Conservation (phyloP, 2,888 invertebrate genomes). For the Platerodrilus igneus region DNA sequence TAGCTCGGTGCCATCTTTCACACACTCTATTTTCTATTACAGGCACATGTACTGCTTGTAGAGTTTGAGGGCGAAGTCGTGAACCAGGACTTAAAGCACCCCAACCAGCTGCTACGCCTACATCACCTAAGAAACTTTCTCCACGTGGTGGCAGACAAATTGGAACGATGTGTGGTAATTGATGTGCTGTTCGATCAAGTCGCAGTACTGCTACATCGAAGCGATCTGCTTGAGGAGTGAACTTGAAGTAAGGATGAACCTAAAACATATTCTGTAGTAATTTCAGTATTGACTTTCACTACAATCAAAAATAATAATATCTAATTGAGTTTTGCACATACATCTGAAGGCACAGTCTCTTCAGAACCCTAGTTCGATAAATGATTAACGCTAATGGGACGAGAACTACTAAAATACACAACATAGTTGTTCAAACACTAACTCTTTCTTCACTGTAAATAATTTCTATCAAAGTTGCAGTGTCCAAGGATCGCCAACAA, state of each 20-base stretch:
- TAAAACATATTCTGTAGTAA: conserved; percentile 43
- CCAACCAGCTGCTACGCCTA: conserved; percentile 92
- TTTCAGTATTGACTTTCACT: conserved; percentile 1
- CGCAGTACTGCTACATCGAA: conserved; percentile 89
- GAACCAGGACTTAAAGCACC: conserved; percentile 83
- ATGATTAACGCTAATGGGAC: too few species aligned
- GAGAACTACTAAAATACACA: too few species aligned
- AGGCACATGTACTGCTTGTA: conserved; percentile 89
- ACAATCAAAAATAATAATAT: not conserved
- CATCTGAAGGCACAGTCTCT: too few species aligned
- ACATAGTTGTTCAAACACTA: too few species aligned
- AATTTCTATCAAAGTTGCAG: too few species aligned
- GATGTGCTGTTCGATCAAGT: conserved; percentile 83
- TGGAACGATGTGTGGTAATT: conserved; percentile 85
- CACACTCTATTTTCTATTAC: conserved; percentile 83
- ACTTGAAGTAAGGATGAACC: conserved; percentile 88
- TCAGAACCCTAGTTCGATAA: too few species aligned
- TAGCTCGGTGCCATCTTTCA: conserved; percentile 65
- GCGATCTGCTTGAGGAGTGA: conserved; percentile 87
- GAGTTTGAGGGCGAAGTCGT: conserved; percentile 77
- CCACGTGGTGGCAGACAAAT: conserved; percentile 88
- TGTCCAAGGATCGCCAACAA: too few species aligned
- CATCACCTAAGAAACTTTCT: conserved; percentile 84
- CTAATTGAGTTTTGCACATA: conserved; percentile 1
- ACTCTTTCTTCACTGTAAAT: too few species aligned